Evolutionary conservation across 2,888 invertebrate species (phyloP), one percentile per base, ranked within the genome.

Genomic region (Orthonychiurus folsomi): DNA sequence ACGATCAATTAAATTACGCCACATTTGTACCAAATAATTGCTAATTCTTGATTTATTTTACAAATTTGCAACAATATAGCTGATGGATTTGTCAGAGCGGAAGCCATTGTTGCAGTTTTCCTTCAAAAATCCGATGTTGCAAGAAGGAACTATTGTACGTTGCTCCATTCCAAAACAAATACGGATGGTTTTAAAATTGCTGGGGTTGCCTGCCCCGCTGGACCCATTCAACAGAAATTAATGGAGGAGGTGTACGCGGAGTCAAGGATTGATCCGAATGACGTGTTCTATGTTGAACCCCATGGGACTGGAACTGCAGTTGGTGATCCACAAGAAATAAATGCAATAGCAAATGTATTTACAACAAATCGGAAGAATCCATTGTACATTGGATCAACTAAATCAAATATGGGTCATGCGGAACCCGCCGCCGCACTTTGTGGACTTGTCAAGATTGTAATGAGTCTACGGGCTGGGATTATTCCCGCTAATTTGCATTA

Each of bases 301-400:
- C 97, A 97, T 79, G 97, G 97, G 61, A 97, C 97, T 26, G 97
- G 97, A 62, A 97, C 96, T 18, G 94, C 94, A 81, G 88, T 86
- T 52, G 94, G 96, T 15, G 97, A 97, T 80, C 96, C 96, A 0
- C 91, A 95, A 76, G 97, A 99, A 80, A 86, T 94, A 1, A 93
- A 94, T 77, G 89, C 93, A 0, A 92, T 97, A 70, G 87, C 89
- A 0, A 89, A 93, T 68, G 82, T 91, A 64, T 93, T 94, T 80
- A 93, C 93, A 79, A 85, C 86, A 76, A 85, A 85, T 67, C 84
- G 93, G 56, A 1, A 20, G 15, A 77, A 94, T 93, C 80, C 76
- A 27, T 81, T 99, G 56, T 78, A 94, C 53, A 85, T 97, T 74
- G 97, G 97, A 23, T 95, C 96, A 0, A 90, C 95, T 0, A 97